These are phyloP conservation scores for Rhorus exstirpatorius DNA, from an alignment of 2,888 invertebrate genomes.

Conservation along the genomic window DNA sequence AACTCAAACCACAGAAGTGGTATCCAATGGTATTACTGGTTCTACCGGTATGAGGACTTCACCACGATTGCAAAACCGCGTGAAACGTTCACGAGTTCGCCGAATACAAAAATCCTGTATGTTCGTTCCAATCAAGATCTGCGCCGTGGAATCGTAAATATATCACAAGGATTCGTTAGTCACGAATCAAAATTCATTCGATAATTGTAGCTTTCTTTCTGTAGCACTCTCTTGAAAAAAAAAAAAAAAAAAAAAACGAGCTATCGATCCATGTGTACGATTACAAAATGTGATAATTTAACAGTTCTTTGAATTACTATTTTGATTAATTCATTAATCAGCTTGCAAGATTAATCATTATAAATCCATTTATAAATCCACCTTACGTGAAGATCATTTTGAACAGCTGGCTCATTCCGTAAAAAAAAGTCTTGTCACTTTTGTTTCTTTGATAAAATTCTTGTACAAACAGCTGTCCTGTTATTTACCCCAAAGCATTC, in stretches of 20 bases:
- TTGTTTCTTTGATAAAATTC: not conserved
- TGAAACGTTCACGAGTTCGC: conserved; percentile 22
- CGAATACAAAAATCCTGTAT: conserved; percentile 26
- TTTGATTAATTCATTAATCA: not conserved
- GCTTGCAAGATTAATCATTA: not conserved
- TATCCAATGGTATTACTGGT: conserved; percentile 68
- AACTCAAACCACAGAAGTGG: conserved; percentile 54
- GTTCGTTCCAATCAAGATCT: conserved; percentile 14
- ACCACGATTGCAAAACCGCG: conserved; percentile 59
- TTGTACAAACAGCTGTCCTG: conserved; percentile 8
- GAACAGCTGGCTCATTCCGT: too few relatives aligned
- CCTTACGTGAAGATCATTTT: too few relatives aligned
- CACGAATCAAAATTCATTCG: not conserved
- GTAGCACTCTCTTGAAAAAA: not conserved
- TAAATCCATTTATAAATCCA: too few relatives aligned
- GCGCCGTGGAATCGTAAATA: not conserved
- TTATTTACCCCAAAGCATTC: not conserved
- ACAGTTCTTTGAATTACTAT: not conserved
- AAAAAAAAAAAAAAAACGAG: too few relatives aligned
- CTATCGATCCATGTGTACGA: not conserved
- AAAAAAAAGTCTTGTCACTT: too few relatives aligned
- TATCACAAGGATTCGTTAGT: not conserved
- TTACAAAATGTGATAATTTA: not conserved
- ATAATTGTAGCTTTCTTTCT: not conserved
- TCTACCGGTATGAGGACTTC: conserved; percentile 64